Evolutionary conservation across 1,140 invertebrate species (phyloP).

Genomic region (Latrodectus geometricus): DNA sequence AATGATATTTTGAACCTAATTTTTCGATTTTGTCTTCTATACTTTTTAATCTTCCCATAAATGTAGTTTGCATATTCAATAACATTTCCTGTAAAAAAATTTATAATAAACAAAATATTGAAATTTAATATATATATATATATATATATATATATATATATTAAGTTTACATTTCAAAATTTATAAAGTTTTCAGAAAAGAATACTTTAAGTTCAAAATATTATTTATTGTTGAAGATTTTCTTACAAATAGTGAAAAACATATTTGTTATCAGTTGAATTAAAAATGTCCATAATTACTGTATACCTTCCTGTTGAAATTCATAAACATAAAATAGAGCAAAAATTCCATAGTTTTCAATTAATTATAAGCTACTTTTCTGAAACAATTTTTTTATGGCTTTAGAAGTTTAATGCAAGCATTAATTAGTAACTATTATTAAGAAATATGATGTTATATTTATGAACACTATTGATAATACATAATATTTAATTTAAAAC

Average conservation of each 20-base stretch:
- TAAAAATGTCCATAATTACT: too few species aligned
- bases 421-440: too few species aligned
- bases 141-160: neutral
- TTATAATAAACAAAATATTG: too few species aligned
- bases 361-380: too few species aligned
- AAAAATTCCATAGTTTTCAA: too few species aligned
- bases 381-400: neutral
- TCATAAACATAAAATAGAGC: too few species aligned
- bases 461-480: too few species aligned
- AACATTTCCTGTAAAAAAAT: slow-evolving; percentile 67
- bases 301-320: too few species aligned
- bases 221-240: neutral
- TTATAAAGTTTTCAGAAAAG: neutral
- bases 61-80: slow-evolving; percentile 69
- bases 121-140: neutral
- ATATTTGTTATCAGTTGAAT: too few species aligned
- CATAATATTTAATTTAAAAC: too few species aligned
- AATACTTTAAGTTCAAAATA: neutral
- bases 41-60: slow-evolving; percentile 68
- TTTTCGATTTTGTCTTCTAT: slow-evolving; percentile 68
- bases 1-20: slow-evolving; percentile 64
- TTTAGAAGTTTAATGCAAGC: neutral
- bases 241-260: neutral
- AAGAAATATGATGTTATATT: too few species aligned
- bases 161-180: neutral